Base-by-base conservation (phyloP, 2,888 invertebrate genomes). In the Nemoura dubitans region DNA sequence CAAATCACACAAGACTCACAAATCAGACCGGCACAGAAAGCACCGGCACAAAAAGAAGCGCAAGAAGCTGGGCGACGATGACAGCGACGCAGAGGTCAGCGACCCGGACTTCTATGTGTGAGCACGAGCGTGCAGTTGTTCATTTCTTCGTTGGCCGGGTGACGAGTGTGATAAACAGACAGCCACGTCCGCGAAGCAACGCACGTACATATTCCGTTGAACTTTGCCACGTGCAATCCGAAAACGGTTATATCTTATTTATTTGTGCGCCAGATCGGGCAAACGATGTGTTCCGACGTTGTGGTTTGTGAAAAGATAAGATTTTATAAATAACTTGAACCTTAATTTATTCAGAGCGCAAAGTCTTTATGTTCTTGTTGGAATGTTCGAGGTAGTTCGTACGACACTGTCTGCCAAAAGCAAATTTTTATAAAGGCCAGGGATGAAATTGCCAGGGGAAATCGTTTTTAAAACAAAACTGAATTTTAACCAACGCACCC, bases 1-100 rank as follows among this genome's bases (percentile, higher is more conserved):
- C 83, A 88, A 87, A 42, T 90, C 90, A 86, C 91, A 91, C 89
- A 91, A 91, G 89, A 89, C 91, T 83, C 89, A 91, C 84, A 89
- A 89, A 86, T 87, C 87, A 7, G 92, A 92, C 88, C 92, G 92
- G 90, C 90, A 91, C 89, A 92, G 91, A 90, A 92, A 92, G 90
- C 92, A 92, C 89, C 91, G 91, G 89, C 92, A 92, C 89, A 92
- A 92, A 91, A 93, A 93, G 90, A 94, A 94, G 90, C 92, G 93
- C 88, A 93, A 93, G 91, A 93, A 92, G 90, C 93, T 93, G 89
- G 93, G 92, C 86, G 92, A 93, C 14, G 93, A 93, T 88, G 95
- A 95, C 88, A 94, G 94, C 91, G 95, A 94, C 89, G 94, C 94
- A 90, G 94, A 95, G 91, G 93, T 92, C 91, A 95, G 95, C 92